These are phyloP conservation scores for Neogobius melanostomus DNA, from an alignment of 2,113 vertebrate species.

Conservation along the genomic window DNA sequence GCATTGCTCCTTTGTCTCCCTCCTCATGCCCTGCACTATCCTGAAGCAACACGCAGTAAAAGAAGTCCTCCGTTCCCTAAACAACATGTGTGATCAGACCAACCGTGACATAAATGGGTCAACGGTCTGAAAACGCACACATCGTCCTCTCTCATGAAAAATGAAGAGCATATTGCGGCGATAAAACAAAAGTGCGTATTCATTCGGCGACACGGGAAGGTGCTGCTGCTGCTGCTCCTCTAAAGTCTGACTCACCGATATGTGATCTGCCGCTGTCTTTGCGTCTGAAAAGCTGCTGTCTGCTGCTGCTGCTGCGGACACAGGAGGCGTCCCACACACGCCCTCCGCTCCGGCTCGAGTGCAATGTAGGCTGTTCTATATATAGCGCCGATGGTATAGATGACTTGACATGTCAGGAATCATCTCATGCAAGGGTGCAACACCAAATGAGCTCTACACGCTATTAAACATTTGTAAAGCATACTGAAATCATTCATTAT, in stretches of 20 bases:
- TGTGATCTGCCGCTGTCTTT: conserved; percentile 63
- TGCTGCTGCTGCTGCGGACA: conserved; percentile 15
- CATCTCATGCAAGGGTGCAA: neutral
- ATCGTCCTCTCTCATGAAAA: conserved; percentile 39
- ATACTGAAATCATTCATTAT: too few species aligned
- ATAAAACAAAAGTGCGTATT: conserved; percentile 35
- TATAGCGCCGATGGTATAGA: neutral
- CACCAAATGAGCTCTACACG: too few species aligned
- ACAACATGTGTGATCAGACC: conserved; percentile 47
- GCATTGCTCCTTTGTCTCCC: conserved; percentile 3
- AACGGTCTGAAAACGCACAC: conserved; percentile 39
- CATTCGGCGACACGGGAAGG: conserved; percentile 37
- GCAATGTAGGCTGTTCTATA: conserved; percentile 11
- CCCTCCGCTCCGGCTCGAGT: conserved; percentile 1
- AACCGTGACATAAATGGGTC: conserved; percentile 63
- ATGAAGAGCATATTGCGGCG: conserved; percentile 35
- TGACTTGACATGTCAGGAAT: neutral
- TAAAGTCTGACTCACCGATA: conserved; percentile 63
- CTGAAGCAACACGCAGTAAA: conserved; percentile 27
- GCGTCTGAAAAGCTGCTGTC: conserved; percentile 33
- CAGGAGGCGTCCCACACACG: conserved; percentile 18
- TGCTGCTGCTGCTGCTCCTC: conserved; percentile 35
- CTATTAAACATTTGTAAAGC: too few species aligned
- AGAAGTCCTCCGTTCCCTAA: conserved; percentile 20
- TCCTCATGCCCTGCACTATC: conserved; percentile 17